A percentile compares a stretch with the other conserved stretches of the same genome.
Conservation (phyloP, 1,140 invertebrate species). For the Achatina immaculata region DNA sequence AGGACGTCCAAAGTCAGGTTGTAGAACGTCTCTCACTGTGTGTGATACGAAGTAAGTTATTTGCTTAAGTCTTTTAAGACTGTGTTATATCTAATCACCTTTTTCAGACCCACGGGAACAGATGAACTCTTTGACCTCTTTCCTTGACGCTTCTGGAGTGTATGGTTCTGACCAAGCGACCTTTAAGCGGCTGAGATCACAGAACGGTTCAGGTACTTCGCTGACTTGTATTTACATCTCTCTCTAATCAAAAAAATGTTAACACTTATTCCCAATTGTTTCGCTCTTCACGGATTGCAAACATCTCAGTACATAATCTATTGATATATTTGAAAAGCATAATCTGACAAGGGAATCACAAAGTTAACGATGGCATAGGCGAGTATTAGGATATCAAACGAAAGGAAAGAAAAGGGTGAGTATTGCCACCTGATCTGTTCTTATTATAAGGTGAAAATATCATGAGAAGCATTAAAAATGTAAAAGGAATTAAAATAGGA, state of each 20-base stretch:
- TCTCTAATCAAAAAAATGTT: not conserved
- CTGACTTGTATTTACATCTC: not conserved
- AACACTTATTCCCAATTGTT: not conserved
- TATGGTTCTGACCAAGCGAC: slow-evolving; percentile 86
- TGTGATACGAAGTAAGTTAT: not conserved
- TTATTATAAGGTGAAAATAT: too few relatives aligned
- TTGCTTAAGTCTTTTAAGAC: not conserved
- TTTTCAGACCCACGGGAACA: slow-evolving; percentile 90
- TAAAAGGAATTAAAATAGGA: too few relatives aligned
- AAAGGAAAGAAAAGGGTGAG: too few relatives aligned
- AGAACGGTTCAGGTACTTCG: slow-evolving; percentile 1
- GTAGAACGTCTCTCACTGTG: too few relatives aligned
- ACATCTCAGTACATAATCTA: not conserved
- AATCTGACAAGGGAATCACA: not conserved
- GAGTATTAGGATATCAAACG: too few relatives aligned
- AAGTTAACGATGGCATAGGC: slow-evolving; percentile 14
- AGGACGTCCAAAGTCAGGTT: too few relatives aligned
- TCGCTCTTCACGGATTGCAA: not conserved
- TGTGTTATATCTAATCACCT: slow-evolving; percentile 63
- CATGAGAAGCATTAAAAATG: too few relatives aligned
- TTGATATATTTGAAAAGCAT: not conserved
- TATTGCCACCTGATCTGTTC: too few relatives aligned
- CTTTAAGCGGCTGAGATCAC: slow-evolving; percentile 20
- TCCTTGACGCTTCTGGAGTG: slow-evolving; percentile 93
- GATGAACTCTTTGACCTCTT: slow-evolving; percentile 95